These are phyloP conservation scores for Coluber constrictor DNA, from an alignment of 2,797 vertebrate species.

Conservation along the genomic window DNA sequence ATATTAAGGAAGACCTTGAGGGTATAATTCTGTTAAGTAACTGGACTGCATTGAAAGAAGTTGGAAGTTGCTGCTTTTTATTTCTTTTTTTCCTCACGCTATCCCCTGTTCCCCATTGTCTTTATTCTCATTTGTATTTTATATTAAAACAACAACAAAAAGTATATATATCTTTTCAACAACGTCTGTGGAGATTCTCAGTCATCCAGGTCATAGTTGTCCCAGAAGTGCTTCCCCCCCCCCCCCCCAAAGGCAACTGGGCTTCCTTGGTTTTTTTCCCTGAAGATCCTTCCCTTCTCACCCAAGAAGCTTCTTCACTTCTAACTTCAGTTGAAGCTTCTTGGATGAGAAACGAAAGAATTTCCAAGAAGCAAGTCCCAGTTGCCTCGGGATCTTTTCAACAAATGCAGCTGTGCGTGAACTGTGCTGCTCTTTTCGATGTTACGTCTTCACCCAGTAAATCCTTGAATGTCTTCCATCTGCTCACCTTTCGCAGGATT, in stretches of 20 bases:
- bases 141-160: not conserved
- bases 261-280: not conserved
- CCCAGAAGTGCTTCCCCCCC: accelerated
- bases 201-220: not conserved
- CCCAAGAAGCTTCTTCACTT: not conserved
- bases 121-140: not conserved
- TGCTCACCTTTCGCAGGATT: slow-evolving; percentile 73
- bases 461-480: not conserved
- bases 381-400: not conserved
- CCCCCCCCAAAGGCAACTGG: not conserved
- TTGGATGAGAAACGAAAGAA: not conserved
- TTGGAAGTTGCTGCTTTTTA: not conserved
- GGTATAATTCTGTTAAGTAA: not conserved
- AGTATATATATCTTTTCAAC: not conserved
- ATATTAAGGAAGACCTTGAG: not conserved
- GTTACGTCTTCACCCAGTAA: not conserved
- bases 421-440: not conserved
- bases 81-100: not conserved
- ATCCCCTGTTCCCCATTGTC: no score
- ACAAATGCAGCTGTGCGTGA: not conserved
- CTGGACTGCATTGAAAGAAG: not conserved
- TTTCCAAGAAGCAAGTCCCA: not conserved
- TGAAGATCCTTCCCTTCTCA: not conserved
- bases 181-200: not conserved
- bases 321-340: not conserved